These are phyloP conservation scores for Daphoenositta chrysoptera DNA, from an alignment of 2,113 vertebrate genomes.

Conservation along the genomic window DNA sequence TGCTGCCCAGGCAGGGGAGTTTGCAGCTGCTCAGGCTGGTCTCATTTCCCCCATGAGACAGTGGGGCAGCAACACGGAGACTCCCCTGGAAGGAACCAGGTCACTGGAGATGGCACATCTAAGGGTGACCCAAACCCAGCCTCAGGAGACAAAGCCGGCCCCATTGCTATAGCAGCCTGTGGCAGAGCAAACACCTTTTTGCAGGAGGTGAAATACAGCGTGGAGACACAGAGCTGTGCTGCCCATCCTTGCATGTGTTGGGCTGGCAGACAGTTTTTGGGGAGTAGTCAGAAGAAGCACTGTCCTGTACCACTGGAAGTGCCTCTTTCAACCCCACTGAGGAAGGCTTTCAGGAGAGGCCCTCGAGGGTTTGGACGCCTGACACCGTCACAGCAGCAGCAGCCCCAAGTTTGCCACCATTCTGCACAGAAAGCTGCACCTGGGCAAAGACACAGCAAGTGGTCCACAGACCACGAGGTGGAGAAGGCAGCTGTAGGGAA, in stretches of 20 bases:
- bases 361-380: not conserved
- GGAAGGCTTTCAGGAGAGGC: constrained; percentile 2
- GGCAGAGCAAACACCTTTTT: not conserved
- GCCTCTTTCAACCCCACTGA: not conserved
- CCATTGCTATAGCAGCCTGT: not conserved
- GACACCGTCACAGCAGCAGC: not conserved
- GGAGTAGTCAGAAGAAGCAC: not conserved
- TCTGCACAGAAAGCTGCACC: not conserved
- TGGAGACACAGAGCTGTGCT: not conserved
- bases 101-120: not conserved
- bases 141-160: not conserved
- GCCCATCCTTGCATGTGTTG: not conserved
- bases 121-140: not conserved
- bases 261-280: not conserved
- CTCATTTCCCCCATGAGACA: not conserved
- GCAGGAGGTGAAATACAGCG: not conserved
- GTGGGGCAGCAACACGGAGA: not conserved
- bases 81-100: not conserved
- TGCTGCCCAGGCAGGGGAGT: not conserved
- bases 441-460: not conserved
- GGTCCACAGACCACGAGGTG: not conserved
- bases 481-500: not conserved
- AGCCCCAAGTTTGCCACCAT: not conserved
- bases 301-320: not conserved
- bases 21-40: not conserved